These are phyloP conservation scores for Semicossyphus pulcher DNA, from an alignment of 2,113 vertebrate species.

Conservation along the genomic window DNA sequence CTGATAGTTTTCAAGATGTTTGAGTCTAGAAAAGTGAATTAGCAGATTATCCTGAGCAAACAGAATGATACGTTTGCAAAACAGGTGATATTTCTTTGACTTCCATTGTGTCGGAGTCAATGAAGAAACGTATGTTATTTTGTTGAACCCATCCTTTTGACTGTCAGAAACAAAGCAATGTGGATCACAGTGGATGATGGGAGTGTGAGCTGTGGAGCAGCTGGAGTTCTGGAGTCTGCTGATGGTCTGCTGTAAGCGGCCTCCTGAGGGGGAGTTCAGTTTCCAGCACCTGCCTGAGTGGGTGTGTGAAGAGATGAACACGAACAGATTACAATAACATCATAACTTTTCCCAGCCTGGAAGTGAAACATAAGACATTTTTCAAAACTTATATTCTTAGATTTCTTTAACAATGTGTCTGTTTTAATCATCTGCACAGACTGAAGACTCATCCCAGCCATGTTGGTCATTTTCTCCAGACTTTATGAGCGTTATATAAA, in stretches of 20 bases:
- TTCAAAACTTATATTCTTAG: neutral
- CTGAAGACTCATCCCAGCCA: neutral
- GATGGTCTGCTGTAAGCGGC: neutral
- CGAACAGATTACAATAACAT: slow-evolving; percentile 63
- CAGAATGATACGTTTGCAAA: too few relatives aligned
- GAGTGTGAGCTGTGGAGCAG: slow-evolving; percentile 43
- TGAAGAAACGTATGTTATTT: too few relatives aligned
- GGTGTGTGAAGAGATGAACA: slow-evolving; percentile 68
- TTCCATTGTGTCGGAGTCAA: too few relatives aligned
- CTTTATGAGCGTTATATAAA: neutral
- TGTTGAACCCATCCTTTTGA: neutral
- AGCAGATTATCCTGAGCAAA: too few relatives aligned
- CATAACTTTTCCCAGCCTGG: slow-evolving; percentile 44
- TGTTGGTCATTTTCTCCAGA: neutral
- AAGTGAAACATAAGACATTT: slow-evolving; percentile 22
- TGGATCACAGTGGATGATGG: slow-evolving; percentile 7
- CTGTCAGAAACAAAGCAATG: neutral
- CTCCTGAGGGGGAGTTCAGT: slow-evolving; percentile 53
- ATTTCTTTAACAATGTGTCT: neutral
- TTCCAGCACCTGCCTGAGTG: slow-evolving; percentile 76
- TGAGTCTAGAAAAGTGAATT: too few relatives aligned
- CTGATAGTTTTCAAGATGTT: too few relatives aligned
- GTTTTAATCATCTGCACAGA: slow-evolving; percentile 11
- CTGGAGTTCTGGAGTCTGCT: slow-evolving; percentile 33
- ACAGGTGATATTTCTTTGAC: too few relatives aligned